phyloP scores from a whole-genome alignment of 2,888 invertebrate genomes.

The Tupiocoris notatus region DNA sequence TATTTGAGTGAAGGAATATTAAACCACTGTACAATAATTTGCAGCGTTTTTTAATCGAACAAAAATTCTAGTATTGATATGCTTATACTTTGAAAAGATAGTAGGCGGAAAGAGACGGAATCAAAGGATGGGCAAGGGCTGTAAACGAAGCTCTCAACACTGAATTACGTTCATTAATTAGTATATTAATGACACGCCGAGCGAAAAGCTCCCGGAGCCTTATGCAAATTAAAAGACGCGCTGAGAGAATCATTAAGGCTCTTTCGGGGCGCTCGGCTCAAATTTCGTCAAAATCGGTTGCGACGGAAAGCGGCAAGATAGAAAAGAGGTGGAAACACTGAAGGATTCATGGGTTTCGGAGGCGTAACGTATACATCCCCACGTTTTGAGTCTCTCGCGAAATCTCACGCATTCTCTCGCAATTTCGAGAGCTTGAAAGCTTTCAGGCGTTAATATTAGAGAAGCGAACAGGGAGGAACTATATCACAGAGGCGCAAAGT shows the following conservation, averaged over 20 bases:
- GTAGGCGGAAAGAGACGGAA: no score
- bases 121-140: no score
- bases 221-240: conserved; percentile 39
- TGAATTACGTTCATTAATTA: conserved; percentile 31
- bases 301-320: background rate
- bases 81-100: no score
- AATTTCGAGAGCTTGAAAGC: conserved; percentile 28
- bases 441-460: conserved; percentile 34
- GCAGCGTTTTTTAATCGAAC: no score
- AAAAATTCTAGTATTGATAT: no score
- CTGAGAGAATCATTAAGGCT: conserved; percentile 35
- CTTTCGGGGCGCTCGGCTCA: conserved; percentile 25
- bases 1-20: no score
- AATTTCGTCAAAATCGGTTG: background rate
- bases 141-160: conserved; percentile 33
- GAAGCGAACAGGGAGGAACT: background rate
- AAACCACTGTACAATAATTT: no score
- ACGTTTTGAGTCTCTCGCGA: conserved; percentile 10
- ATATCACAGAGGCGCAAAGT: background rate
- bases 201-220: conserved; percentile 3
- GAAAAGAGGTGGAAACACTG: conserved; percentile 29
- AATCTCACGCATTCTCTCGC: background rate
- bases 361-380: background rate
- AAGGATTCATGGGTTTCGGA: conserved; percentile 34
- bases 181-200: conserved; percentile 20